Conservation (phyloP, 1,140 invertebrate genomes). For the Drosophila gunungcola region DNA sequence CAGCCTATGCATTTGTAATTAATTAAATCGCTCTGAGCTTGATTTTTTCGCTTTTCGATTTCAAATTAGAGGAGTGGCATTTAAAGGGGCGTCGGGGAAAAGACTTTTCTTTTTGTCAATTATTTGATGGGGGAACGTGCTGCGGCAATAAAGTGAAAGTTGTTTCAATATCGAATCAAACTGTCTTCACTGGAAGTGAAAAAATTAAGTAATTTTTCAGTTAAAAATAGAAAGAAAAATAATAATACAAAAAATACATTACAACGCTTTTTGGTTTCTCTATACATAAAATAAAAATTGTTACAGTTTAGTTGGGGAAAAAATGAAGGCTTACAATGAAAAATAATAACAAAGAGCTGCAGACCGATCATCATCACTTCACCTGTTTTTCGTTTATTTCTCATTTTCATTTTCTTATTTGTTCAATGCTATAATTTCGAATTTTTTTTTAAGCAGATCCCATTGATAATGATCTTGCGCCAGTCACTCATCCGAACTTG, state of each 20-base stretch:
- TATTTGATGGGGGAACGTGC: conserved; percentile 61
- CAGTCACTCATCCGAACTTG: conserved; percentile 59
- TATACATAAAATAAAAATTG: conserved; percentile 42
- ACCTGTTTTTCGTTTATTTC: conserved; percentile 50
- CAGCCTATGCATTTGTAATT: conserved; percentile 70
- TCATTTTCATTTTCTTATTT: conserved; percentile 35
- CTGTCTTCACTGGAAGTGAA: conserved; percentile 45
- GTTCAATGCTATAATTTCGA: conserved; percentile 61
- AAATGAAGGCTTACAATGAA: conserved; percentile 21
- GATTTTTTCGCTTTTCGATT: conserved; percentile 49
- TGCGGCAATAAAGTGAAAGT: conserved; percentile 70
- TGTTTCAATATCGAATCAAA: conserved; percentile 68
- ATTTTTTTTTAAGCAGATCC: conserved; percentile 54
- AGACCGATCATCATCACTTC: conserved; percentile 53
- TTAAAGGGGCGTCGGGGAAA: conserved; percentile 9
- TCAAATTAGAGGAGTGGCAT: conserved; percentile 32
- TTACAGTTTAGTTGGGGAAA: conserved; percentile 37
- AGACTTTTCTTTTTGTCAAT: conserved; percentile 74
- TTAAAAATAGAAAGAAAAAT: conserved; percentile 33
- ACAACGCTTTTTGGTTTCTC: conserved; percentile 31
- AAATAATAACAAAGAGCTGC: conserved; percentile 46
- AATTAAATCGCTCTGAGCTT: conserved; percentile 68
- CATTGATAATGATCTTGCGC: conserved; percentile 58
- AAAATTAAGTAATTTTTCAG: conserved; percentile 72
- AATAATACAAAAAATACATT: conserved; percentile 37